Evolutionary conservation across 1,140 invertebrate genomes (phyloP).

Genomic region (Chironomus striatipennis): DNA sequence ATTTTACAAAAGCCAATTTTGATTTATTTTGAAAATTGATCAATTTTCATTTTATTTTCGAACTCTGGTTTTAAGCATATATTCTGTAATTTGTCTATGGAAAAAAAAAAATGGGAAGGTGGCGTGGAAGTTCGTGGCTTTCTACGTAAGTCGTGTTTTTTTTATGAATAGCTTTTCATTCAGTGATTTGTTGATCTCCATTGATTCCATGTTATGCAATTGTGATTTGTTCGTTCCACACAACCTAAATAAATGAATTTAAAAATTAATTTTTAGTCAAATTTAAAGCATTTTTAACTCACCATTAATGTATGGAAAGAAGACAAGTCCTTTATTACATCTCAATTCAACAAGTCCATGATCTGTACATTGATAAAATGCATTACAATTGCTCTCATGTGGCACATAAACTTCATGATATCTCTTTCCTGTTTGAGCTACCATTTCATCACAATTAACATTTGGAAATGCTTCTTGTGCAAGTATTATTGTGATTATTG

Average conservation of each 20-base stretch:
- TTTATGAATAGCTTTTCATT: background rate
- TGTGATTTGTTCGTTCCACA: background rate
- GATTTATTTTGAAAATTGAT: too few species aligned
- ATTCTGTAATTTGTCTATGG: too few species aligned
- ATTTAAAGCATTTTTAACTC: background rate
- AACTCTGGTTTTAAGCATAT: too few species aligned
- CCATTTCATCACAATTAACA: background rate
- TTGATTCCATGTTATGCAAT: constrained; percentile 16
- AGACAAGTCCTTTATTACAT: background rate
- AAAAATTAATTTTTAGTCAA: background rate
- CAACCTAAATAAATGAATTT: background rate
- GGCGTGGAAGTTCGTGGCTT: too few species aligned
- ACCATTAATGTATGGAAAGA: constrained; percentile 14
- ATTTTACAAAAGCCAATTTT: too few species aligned
- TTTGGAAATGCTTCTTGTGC: background rate
- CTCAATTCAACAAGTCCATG: background rate
- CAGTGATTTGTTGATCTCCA: background rate
- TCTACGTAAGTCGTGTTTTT: too few species aligned
- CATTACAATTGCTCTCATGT: background rate
- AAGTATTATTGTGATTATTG: background rate
- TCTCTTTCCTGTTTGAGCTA: background rate
- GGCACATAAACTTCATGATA: constrained; percentile 10
- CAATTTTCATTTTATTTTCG: too few species aligned
- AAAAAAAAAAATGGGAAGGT: too few species aligned
- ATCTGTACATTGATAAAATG: background rate